Evolutionary conservation across 1,140 invertebrate genomes (phyloP).

Genomic region (Bacillus rossius): DNA sequence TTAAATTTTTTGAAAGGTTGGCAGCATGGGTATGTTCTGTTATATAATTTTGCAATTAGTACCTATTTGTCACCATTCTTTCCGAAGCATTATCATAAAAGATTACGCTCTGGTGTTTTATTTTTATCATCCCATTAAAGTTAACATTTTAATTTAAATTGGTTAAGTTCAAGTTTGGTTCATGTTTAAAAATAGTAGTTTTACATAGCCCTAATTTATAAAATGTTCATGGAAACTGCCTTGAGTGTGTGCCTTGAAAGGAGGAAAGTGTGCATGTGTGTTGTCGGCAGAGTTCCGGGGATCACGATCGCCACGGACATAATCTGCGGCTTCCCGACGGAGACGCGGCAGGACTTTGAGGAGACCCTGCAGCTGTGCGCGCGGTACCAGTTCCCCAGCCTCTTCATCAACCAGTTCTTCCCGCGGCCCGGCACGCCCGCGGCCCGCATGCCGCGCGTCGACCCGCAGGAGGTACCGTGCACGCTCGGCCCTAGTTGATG

Average conservation of each 20-base stretch:
- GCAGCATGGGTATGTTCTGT: too few relatives aligned
- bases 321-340: slow-evolving; percentile 97
- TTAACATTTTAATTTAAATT: too few relatives aligned
- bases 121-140: too few relatives aligned
- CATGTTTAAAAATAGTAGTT: background rate
- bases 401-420: slow-evolving; percentile 99
- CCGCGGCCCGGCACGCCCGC: slow-evolving; percentile 94
- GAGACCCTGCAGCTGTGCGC: slow-evolving; percentile 80
- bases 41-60: too few relatives aligned
- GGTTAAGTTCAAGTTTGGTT: background rate
- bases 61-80: too few relatives aligned
- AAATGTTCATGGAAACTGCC: too few relatives aligned
- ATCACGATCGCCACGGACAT: slow-evolving; percentile 97
- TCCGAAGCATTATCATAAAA: too few relatives aligned
- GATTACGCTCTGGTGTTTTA: too few relatives aligned
- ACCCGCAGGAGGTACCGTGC: slow-evolving; percentile 66
- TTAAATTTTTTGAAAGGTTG: too few relatives aligned
- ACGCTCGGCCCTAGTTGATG: too few relatives aligned
- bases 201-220: background rate
- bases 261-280: slow-evolving; percentile 18
- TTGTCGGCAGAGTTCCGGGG: slow-evolving; percentile 60
- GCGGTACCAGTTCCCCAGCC: slow-evolving; percentile 86
- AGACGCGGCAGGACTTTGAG: slow-evolving; percentile 88
- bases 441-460: slow-evolving; percentile 76
- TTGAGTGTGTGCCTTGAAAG: too few relatives aligned